Evolutionary conservation across 2,113 vertebrate species (phyloP), one percentile per base, ranked within the genome.

Genomic region (Hymenochirus boettgeri): DNA sequence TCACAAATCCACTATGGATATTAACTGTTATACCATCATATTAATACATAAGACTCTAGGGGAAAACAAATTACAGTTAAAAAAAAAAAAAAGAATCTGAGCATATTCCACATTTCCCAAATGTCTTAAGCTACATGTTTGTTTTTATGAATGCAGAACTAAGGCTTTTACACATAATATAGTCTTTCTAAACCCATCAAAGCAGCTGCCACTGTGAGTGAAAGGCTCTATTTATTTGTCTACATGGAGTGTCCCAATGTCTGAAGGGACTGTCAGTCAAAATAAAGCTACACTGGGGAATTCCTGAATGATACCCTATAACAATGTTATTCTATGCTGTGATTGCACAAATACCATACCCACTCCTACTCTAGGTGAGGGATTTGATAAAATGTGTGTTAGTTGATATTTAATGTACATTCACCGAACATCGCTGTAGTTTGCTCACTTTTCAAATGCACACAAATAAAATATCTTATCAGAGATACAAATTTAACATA

Each of bases 401-500:
- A 13, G 33, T 13, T 35, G 33, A 33, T n/a, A n/a, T 35, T 35
- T 12, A 35, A 9, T 35, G 3, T 12, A 35, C 33, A 35, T 4
- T 35, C 33, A 35, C 33, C 33, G 33, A 35, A 35, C 10, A 35
- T 35, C 10, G 15, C 33, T 35, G 1, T 8, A 22, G 46, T 48
- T 21, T 48, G 46, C 8, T 8, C 46, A 48, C 5, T n/a, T 5
- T 42, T 42, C 15, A 42, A 42, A 42, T 11, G 15, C 39, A n/a
- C 6, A 42, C 11, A n/a, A 42, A 2, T 15, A 4, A 18, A 42
- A 42, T 42, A 17, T 13, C 5, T 42, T 42, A 27, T 25, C 15
- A 29, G 15, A 46, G 63, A 37, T 48, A 48, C 47, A 46, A 65
- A n/a, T n/a, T n/a, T n/a, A n/a, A n/a, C n/a, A n/a, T n/a, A n/a